Base-by-base conservation (phyloP, 30 jellyfish, hydroid and myxozoan species). In the Aurelia sp. region DNA sequence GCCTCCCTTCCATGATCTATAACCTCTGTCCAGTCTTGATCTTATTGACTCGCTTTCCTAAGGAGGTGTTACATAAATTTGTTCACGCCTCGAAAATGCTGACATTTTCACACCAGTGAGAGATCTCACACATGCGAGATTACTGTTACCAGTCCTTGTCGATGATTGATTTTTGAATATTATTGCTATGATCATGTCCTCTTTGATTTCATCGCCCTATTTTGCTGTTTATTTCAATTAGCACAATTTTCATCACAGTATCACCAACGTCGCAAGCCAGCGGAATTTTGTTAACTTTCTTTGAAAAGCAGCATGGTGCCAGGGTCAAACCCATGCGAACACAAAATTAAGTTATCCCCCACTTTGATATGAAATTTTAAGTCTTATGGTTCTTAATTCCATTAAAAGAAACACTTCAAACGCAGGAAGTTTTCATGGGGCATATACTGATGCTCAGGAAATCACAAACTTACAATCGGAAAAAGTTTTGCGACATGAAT, bases 91-190 rank as follows among this genome's bases (percentile, higher is more conserved):
- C 16, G 22, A 27, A 40, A 40, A 13, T 35, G 81, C 62, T 70
- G 81, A 70, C 81, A 70, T 33, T 1, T 13, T 12, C 22, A 12
- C 47, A 33, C 21, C 81, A 18, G 51, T 3, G 30, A 30, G 21
- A 23, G 81, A 30, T 11, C 13, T 70, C 16, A 23, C 51, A 70
- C 61, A 70, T 41, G 63, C 63, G 55, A 17, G 81, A 23, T 30
- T 41, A 23, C 17, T 41, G 62, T 16, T 22, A 70, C 89, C 37
- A 73, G 53, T 59, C 62, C 21, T 2, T 16, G 2, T 64, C 71
- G 91, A 22, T 82, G 91, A 82, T 41, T 51, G 91, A 82, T 72
- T 11, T 17, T 59, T 22, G 71, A 69, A 33, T 52, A 64, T 82
- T 82, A 69, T 82, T 51, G 50, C 78, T 47, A 33, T 74, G 13